Percentiles rank a stretch among this genome's conserved stretches.
These are phyloP conservation scores for Acomys russatus DNA, from an alignment of 2,797 vertebrate genomes.

Conservation along the genomic window DNA sequence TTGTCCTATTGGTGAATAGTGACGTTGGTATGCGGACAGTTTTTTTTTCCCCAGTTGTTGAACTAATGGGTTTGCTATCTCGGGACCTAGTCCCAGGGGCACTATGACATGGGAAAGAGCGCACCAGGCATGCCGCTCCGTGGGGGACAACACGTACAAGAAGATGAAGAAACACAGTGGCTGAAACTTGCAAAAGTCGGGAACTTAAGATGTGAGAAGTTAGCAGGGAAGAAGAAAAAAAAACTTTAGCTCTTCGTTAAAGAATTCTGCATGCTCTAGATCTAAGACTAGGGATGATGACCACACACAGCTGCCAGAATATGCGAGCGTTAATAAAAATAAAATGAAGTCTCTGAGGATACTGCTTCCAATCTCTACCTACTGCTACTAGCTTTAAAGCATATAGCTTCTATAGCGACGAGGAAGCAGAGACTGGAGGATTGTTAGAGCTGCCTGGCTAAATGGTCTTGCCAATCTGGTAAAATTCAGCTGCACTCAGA, in stretches of 20 bases:
- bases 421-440: not conserved
- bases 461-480: no score
- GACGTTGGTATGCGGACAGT: not conserved
- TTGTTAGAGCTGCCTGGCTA: not conserved
- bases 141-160: not conserved
- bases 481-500: not conserved
- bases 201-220: not conserved
- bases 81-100: not conserved
- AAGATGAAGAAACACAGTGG: not conserved
- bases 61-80: fast-evolving
- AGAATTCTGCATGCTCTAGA: not conserved
- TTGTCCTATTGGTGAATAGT: fast-evolving
- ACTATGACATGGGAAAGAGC: not conserved
- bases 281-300: fast-evolving
- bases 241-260: not conserved
- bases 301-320: fast-evolving
- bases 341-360: not conserved
- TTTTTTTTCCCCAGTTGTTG: fast-evolving
- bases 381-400: not conserved
- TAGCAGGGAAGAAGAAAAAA: not conserved
- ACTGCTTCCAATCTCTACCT: not conserved
- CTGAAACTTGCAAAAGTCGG: not conserved
- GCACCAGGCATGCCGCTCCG: not conserved
- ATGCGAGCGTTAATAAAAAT: not conserved
- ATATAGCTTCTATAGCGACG: not conserved